A percentile compares a stretch with the other conserved stretches of the same genome.
These are phyloP conservation scores for Fundulus diaphanus DNA, from an alignment of 2,797 vertebrate genomes.

Conservation along the genomic window DNA sequence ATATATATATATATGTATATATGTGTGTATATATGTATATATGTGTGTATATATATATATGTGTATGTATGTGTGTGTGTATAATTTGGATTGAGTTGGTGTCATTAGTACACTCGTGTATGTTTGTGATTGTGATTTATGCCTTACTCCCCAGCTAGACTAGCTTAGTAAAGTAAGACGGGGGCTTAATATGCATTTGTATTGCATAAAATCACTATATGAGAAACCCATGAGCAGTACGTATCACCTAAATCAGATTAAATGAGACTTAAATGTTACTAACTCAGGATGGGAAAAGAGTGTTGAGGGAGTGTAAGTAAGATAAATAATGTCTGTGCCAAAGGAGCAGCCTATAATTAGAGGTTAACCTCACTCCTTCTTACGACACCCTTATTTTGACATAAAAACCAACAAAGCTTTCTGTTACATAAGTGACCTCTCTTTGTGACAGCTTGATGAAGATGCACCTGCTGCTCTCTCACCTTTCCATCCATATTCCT, in stretches of 20 bases:
- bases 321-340: constrained; percentile 47
- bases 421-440: constrained; percentile 22
- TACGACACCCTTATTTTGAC: constrained; percentile 57
- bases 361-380: constrained; percentile 68
- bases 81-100: constrained; percentile 45
- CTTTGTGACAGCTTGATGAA: constrained; percentile 40
- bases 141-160: constrained; percentile 39
- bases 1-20: too few relatives aligned
- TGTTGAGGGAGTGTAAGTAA: constrained; percentile 28
- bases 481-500: background rate
- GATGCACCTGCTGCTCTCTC: constrained; percentile 51
- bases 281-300: constrained; percentile 17
- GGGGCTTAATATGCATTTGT: constrained; percentile 21
- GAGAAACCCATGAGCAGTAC: constrained; percentile 11
- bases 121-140: constrained; percentile 39
- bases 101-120: constrained; percentile 32
- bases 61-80: too few relatives aligned
- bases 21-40: too few relatives aligned
- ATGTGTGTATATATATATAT: too few relatives aligned
- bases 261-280: background rate
- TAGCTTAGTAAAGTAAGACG: constrained; percentile 46
- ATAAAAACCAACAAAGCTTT: constrained; percentile 35
- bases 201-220: constrained; percentile 21
- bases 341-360: constrained; percentile 69
- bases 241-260: constrained; percentile 28